phyloP scores from a whole-genome alignment of 2,888 invertebrate genomes.

The Ischnura elegans region DNA sequence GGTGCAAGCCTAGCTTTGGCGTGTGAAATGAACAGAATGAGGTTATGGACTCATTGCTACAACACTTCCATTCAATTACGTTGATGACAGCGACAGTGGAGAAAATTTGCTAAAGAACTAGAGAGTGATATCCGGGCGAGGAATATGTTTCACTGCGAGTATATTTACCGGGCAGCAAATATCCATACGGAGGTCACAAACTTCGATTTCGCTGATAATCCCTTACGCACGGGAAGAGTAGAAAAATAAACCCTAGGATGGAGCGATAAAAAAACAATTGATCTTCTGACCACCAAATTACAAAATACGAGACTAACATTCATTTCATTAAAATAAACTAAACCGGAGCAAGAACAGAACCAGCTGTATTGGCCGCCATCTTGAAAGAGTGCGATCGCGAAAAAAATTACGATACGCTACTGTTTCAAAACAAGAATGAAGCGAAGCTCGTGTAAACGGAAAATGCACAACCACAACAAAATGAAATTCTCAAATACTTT shows the following conservation, averaged over 20 bases:
- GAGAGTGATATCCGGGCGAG: no score
- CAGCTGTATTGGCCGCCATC: neutral
- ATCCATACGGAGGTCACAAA: conserved; percentile 45
- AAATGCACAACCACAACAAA: no score
- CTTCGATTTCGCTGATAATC: neutral
- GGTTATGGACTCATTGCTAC: no score
- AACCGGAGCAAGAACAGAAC: neutral
- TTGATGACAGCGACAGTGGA: no score
- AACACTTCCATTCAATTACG: no score
- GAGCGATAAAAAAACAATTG: neutral
- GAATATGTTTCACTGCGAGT: neutral
- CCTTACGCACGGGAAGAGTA: neutral
- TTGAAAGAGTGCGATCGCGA: neutral
- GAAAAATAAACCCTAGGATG: neutral
- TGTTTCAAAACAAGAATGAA: neutral
- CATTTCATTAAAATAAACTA: neutral
- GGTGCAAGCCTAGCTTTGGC: no score
- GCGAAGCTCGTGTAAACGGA: neutral
- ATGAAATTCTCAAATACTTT: no score
- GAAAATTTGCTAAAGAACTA: no score
- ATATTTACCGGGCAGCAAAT: conserved; percentile 6
- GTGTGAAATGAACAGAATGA: no score
- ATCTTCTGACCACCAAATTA: neutral
- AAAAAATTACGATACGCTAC: neutral
- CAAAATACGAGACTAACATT: neutral